Conservation (phyloP, 2,888 invertebrate genomes). For the Brachylomia viminalis region DNA sequence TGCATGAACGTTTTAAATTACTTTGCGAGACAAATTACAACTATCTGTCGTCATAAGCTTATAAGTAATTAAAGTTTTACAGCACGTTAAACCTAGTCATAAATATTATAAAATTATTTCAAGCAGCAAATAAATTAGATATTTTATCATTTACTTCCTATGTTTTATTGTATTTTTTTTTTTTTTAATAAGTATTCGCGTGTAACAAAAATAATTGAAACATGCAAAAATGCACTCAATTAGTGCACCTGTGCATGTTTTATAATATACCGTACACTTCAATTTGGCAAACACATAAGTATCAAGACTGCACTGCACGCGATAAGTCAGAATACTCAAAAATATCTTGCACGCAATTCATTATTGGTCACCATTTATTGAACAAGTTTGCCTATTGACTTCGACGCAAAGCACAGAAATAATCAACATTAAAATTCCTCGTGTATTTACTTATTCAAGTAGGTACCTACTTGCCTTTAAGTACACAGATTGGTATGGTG, state of each 20-base stretch:
- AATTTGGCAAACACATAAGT: constrained; percentile 21
- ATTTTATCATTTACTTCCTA: not conserved
- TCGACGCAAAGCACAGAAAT: not conserved
- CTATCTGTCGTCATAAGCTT: not conserved
- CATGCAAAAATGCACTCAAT: constrained; percentile 14
- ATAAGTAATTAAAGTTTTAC: not conserved
- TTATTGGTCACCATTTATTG: not conserved
- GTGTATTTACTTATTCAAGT: constrained; percentile 11
- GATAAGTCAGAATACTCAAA: constrained; percentile 3
- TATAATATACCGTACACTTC: constrained; percentile 1
- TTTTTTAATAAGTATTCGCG: not conserved
- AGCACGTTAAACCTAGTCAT: not conserved
- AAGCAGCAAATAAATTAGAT: not conserved
- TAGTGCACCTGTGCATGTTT: constrained; percentile 34
- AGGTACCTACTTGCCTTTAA: constrained; percentile 23
- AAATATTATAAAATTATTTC: not conserved
- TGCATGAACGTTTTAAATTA: constrained; percentile 20
- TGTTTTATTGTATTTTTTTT: not conserved
- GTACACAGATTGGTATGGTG: constrained; percentile 36
- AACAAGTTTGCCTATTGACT: not conserved
- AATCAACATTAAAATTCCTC: constrained; percentile 2
- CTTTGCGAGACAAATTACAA: not conserved
- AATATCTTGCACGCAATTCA: not conserved
- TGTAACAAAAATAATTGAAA: not conserved
- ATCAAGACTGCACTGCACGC: constrained; percentile 9